Evolutionary conservation across 1,140 invertebrate genomes (phyloP).

Genomic region (Drosophila setifemur): DNA sequence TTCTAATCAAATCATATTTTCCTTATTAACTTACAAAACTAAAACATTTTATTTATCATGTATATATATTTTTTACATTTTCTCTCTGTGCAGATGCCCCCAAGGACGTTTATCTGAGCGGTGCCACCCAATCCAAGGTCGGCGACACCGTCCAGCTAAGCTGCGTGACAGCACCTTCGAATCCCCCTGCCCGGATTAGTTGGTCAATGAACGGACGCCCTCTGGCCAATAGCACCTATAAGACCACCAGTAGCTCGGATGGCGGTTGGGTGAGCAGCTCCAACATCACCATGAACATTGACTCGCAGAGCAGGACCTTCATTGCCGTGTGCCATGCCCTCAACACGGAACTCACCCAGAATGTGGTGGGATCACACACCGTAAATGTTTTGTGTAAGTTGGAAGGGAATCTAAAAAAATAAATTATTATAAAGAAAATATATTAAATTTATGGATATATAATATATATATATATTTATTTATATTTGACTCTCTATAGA

Average conservation of each 20-base stretch:
- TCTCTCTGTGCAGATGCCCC: conserved; percentile 89
- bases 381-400: conserved; percentile 96
- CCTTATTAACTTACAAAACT: background rate
- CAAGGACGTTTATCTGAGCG: conserved; percentile 91
- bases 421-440: too few species aligned
- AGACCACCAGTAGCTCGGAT: conserved; percentile 86
- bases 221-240: conserved; percentile 86
- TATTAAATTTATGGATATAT: too few species aligned
- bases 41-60: background rate
- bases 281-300: conserved; percentile 91
- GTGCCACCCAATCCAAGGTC: conserved; percentile 91
- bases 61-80: background rate
- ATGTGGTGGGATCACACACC: conserved; percentile 92
- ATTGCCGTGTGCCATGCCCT: conserved; percentile 93
- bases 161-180: conserved; percentile 94
- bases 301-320: conserved; percentile 88
- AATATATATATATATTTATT: too few species aligned
- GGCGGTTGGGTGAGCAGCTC: conserved; percentile 95
- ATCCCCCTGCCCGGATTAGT: conserved; percentile 94
- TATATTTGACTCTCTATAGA: conserved; percentile 88
- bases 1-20: background rate
- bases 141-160: conserved; percentile 92
- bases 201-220: conserved; percentile 92
- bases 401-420: too few species aligned
- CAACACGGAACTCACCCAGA: conserved; percentile 92